Base-by-base conservation (phyloP, 2,888 invertebrate species). In the Nephrotoma guestfalica region DNA sequence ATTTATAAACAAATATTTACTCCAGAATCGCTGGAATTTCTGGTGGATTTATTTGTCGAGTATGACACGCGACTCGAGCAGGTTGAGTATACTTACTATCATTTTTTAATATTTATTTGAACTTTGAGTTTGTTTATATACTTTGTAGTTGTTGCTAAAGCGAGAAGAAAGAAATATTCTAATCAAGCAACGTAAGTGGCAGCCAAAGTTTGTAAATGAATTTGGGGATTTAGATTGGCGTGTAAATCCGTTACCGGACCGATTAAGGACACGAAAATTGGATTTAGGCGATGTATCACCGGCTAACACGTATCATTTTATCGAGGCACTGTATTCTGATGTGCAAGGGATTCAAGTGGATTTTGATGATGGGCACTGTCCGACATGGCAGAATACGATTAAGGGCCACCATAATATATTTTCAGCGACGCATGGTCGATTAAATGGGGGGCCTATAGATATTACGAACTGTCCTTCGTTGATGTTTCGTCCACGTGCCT, bases 331-430 rank as follows among this genome's bases (percentile, higher is more conserved):
- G 0, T 92, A 92, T 87, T 90, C 93, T 71, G 92, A 93, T 88
- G 93, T 93, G 0, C 93, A 94, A 89, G 94, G 94, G 5, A 92
- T 94, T 41, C 94, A 94, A 90, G 94, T 93, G 6, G 95, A 95
- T 89, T 94, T 94, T 91, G 95, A 95, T 88, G 95, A 95, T 91
- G 95, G 95, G 0, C 95, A 95, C 89, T 95, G 95, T 88, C 95
- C 95, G 0, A 94, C 94, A 0, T 95, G 95, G 95, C 91, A 90
- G 87, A 95, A 95, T 89, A 95, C 95, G 90, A 91, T 95, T 43
- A 89, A 92, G 40, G 95, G 95, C 6, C 93, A 93, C 87, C 92
- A 94, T 88, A 95, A 95, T 89, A 92, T 95, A 18, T 92, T 91
- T 87, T 90, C 92, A 88, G 94, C 93, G 0, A 93, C 94, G 1